phyloP scores from a whole-genome alignment of 2,113 vertebrate species.

The Geococcyx californianus region DNA sequence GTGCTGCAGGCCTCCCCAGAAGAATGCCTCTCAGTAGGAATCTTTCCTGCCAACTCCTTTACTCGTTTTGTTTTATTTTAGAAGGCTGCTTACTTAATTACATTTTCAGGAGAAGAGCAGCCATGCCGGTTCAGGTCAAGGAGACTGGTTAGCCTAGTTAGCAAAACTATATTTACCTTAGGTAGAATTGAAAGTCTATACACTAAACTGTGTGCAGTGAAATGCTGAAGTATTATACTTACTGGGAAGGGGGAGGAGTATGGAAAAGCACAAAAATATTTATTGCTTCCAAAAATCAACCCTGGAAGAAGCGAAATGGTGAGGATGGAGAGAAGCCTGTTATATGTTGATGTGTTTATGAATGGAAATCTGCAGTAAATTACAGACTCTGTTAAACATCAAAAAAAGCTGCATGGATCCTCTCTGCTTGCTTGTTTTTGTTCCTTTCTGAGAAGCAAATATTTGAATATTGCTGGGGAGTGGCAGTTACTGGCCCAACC shows the following conservation, averaged over 20 bases:
- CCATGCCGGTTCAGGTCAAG: neutral
- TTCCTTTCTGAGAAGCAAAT: neutral
- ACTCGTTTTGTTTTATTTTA: neutral
- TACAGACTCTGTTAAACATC: neutral
- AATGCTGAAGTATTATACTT: neutral
- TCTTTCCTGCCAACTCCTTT: neutral
- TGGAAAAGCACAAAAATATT: neutral
- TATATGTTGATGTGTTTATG: neutral
- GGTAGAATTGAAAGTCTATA: neutral
- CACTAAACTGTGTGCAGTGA: neutral
- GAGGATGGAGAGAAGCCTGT: neutral
- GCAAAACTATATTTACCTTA: neutral
- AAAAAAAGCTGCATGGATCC: neutral
- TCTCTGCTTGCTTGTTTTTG: neutral
- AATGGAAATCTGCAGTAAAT: neutral
- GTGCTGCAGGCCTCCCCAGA: neutral
- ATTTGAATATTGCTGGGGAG: neutral
- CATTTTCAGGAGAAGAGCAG: neutral
- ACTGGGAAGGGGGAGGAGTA: neutral
- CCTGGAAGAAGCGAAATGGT: neutral
- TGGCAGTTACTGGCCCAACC: neutral
- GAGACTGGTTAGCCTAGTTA: neutral
- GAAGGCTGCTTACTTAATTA: neutral
- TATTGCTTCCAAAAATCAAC: neutral
- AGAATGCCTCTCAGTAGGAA: neutral